A percentile compares a stretch with the other conserved stretches of the same genome.
These are phyloP conservation scores for Cromileptes altivelis DNA, from an alignment of 2,113 vertebrate species.

Conservation along the genomic window DNA sequence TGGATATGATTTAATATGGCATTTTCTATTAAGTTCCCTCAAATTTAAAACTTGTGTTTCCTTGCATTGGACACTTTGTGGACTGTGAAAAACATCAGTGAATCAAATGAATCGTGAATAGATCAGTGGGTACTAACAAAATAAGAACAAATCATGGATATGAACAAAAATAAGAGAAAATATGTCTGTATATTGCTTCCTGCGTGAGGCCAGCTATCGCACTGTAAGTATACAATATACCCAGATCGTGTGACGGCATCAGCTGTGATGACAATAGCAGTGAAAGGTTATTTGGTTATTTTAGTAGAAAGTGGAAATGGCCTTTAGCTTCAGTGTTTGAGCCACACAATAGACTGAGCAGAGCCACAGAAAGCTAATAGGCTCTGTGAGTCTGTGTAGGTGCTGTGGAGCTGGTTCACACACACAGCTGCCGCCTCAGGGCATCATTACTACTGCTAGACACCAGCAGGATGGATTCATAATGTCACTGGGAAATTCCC, in stretches of 20 bases:
- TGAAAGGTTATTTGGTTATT: neutral
- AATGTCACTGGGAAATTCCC: slow-evolving; percentile 2
- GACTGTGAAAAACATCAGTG: too few relatives aligned
- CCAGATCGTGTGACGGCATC: neutral
- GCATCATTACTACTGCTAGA: neutral
- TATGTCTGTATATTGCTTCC: too few relatives aligned
- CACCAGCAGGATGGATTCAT: neutral
- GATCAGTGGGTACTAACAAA: too few relatives aligned
- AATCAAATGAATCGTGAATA: too few relatives aligned
- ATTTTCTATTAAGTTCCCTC: too few relatives aligned
- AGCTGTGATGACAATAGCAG: neutral
- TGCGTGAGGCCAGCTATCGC: neutral
- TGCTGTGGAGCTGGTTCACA: neutral
- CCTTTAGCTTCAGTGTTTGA: neutral
- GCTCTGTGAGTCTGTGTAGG: neutral
- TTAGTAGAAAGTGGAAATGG: neutral
- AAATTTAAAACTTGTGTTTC: too few relatives aligned
- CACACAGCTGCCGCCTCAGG: neutral
- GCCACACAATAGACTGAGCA: neutral
- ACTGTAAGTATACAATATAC: neutral
- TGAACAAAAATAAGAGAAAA: too few relatives aligned
- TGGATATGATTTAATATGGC: too few relatives aligned
- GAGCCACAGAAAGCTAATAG: neutral
- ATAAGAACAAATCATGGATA: too few relatives aligned
- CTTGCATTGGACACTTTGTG: too few relatives aligned